Evolutionary conservation across 2,113 vertebrate species (phyloP), one percentile per base, ranked within the genome.

Genomic region (Tenebrosternarchus preto): DNA sequence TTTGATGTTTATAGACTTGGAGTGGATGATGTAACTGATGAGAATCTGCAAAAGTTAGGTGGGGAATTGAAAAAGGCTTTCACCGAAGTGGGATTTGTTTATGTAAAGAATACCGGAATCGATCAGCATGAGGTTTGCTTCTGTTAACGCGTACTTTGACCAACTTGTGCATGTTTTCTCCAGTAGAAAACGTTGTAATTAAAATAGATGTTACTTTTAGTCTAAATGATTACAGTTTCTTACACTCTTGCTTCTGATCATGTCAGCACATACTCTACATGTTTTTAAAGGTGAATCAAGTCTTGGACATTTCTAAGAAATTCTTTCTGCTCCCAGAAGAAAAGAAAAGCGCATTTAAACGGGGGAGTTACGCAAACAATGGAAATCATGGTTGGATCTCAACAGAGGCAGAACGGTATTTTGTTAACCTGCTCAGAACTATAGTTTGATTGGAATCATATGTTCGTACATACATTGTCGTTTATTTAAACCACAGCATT

Each of bases 291-390:
- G 90, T 93, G 39, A 66, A 86, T 4, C 27, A n/a, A 5, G 81
- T 90, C 0, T 86, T 93, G 90, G 80, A 78, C 0, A 25, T 88
- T 7, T 90, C 87, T 2, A 86, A 66, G 73, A 85, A 55, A 0
- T 94, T 94, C 77, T 93, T 94, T 70, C 80, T 88, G 56, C 91
- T 89, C 63, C 89, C 92, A 5, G 90, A 89, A 6, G 83, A 90
- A 1, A 19, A 72, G 66, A 94, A 93, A 36, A 57, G 2, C 19
- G 72, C 86, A 0, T 91, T 90, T 80, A 84, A 76, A 36, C 88
- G 91, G 60, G 63, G 46, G 0, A 82, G 2, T 39, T 90, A 84
- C 24, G 0, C 56, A 4, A 50, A 66, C 25, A 80, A 1, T 1
- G 15, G 3, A 0, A 91, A 92, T 75, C 91, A 94, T 7, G 93